Base-by-base conservation (phyloP, 2,888 invertebrate genomes). In the Meteorus cinctellus region DNA sequence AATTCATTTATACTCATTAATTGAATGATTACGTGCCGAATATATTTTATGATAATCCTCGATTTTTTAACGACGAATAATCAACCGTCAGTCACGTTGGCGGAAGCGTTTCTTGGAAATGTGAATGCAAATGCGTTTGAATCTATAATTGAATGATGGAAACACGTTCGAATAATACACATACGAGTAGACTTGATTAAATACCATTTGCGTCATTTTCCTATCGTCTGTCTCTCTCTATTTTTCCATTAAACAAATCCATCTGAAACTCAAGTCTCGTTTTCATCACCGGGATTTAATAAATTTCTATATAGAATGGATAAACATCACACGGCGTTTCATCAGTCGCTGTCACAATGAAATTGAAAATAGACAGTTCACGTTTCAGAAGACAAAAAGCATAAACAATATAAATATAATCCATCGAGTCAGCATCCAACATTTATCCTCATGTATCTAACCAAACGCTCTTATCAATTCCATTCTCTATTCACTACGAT, bases 161-260 rank as follows among this genome's bases (percentile, higher is more conserved):
- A 48, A 48, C 48, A 48, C 48, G 48, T 48, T 48, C 14, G n/a
- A 5, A n/a, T 48, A 48, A 48, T 48, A n/a, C 48, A 48, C 48
- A 14, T 14, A 14, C 14, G 12, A 12, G 8, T 41, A n/a, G 48
- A 48, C 4, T n/a, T 48, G 4, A 48, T 48, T 48, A 16, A 48
- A 48, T 48, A 48, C 14, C 41, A 48, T 48, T 48, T 48, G n/a
- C 48, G n/a, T 48, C 16, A n/a, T n/a, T n/a, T 48, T n/a, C n/a
- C 48, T 48, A 48, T 48, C 0, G 3, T n/a, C 4, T 48, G 3
- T 48, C n/a, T 48, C 16, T 48, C 4, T 16, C 48, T 48, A n/a
- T 48, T 48, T 16, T 48, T 48, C n/a, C n/a, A 48, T 48, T 48
- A 48, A 16, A 48, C 48, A 48, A 48, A 48, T 48, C 48, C n/a